Base-by-base conservation (phyloP, 2,113 vertebrate genomes). In the Cochlearius cochlearius region DNA sequence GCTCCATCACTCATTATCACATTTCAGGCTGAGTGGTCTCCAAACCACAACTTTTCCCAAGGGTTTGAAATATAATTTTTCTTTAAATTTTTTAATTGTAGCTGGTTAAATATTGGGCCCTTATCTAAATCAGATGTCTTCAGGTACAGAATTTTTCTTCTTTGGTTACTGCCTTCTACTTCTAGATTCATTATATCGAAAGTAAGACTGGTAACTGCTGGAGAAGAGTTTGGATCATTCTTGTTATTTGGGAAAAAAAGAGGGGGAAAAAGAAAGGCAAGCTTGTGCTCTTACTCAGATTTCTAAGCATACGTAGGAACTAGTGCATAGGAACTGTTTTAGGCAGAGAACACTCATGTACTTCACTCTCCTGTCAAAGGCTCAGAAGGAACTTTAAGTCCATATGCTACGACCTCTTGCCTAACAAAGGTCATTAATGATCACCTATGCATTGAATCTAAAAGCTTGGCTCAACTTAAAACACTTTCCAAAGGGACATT, bases 21-120 rank as follows among this genome's bases (percentile, higher is more conserved):
- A 68, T 90, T 92, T 93, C 82, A 90, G 83, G 73, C 75, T 64
- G 71, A 92, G 78, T 64, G 58, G 74, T 68, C 94, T 93, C 82
- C 75, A 94, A 92, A 92, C 72, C 75, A 94, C 95, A 92, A 21
- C 30, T 92, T 60, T 80, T 83, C 82, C 58, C 79, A 66, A 69
- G 41, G 63, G 75, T 73, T 39, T 73, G 21, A 72, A 77, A 62
- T 67, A 43, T 14, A 43, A 43, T 53, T 25, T 47, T 52, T 72
- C 17, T 58, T 72, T 36, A 43, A 18, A 12, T 60, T 76, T 84
- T 72, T 68, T 20, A 53, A 90, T 66, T 94, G 59, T 45, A 88
- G 41, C n/a, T 80, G 22, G 41, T 79, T 88, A 92, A 88, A 29
- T 80, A 92, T 74, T 53, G 75, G 53, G n/a, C 26, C 19, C n/a